Evolutionary conservation across 2,113 vertebrate genomes (phyloP), one percentile per base, ranked within the genome.

Genomic region (Crocuta crocuta): DNA sequence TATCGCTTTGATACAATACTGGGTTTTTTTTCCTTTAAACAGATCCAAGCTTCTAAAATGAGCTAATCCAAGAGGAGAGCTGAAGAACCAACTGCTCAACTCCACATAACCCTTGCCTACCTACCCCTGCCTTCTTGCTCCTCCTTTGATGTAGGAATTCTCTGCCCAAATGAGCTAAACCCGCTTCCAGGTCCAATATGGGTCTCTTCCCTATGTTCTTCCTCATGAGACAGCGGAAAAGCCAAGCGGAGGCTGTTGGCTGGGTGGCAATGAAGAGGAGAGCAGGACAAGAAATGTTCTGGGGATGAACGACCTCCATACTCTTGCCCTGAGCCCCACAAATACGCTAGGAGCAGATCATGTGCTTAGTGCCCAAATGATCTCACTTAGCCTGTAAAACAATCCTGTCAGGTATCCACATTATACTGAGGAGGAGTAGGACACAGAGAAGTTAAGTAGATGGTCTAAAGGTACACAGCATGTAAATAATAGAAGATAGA

Each of bases 221-320:
- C 39, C 35, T 63, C 11, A n/a, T 21, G 7, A 85, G 19, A 7
- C 13, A 70, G 61, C 83, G 50, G 17, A 11, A 23, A 4, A 1
- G 2, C 10, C 19, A 43, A n/a, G 4, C 2, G 26, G 12, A 65
- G 8, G 7, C 24, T 65, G 1, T 83, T 45, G 55, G 16, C 3
- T 63, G 16, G 10, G 39, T 10, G 24, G 19, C n/a, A 16, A 50
- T 24, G 2, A 7, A 3, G 43, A 26, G 2, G 4, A n/a, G 6
- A 1, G n/a, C 15, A 35, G 2, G 19, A 26, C 26, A 43, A 45
- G 45, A 50, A 70, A 9, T 21, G 23, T 17, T 35, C 31, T 50
- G 26, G 43, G 6, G 4, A 16, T 6, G 11, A 78, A 48, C 1
- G 0, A 0, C 0, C 7, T 74, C 33, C 68, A 0, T 63, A 48